phyloP scores from a whole-genome alignment of 1,140 invertebrate species.

The Drosophila parvula region DNA sequence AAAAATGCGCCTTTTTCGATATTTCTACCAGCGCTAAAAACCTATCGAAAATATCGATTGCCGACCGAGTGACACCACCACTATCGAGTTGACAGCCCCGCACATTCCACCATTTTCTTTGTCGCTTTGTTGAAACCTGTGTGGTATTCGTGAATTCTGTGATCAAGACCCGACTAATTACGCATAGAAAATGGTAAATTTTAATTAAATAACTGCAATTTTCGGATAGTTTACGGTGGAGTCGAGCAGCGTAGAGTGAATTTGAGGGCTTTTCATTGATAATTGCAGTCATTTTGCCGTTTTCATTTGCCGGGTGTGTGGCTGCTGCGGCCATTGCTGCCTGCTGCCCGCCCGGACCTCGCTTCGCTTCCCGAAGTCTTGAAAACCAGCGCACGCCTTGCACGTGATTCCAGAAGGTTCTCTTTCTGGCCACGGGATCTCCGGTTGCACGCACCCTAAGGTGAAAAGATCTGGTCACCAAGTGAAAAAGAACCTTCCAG shows the following conservation, averaged over 20 bases:
- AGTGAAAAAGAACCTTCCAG: constrained; percentile 34
- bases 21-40: background rate
- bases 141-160: constrained; percentile 71
- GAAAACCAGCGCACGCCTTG: constrained; percentile 2
- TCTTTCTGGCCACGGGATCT: background rate
- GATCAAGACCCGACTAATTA: constrained; percentile 72
- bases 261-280: constrained; percentile 62
- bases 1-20: no score
- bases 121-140: constrained; percentile 64
- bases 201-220: constrained; percentile 13
- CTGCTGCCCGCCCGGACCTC: constrained; percentile 18
- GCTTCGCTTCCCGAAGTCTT: constrained; percentile 1
- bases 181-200: constrained; percentile 74
- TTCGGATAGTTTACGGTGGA: constrained; percentile 50
- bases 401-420: constrained; percentile 46
- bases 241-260: constrained; percentile 6
- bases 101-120: constrained; percentile 74
- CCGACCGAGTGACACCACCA: no score
- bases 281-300: constrained; percentile 44
- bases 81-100: background rate
- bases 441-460: no score
- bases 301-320: constrained; percentile 77
- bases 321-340: constrained; percentile 46
- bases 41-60: background rate
- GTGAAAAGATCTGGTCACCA: background rate